Conservation (phyloP, 2,113 vertebrate species). For the Campylomormyrus tamandua region DNA sequence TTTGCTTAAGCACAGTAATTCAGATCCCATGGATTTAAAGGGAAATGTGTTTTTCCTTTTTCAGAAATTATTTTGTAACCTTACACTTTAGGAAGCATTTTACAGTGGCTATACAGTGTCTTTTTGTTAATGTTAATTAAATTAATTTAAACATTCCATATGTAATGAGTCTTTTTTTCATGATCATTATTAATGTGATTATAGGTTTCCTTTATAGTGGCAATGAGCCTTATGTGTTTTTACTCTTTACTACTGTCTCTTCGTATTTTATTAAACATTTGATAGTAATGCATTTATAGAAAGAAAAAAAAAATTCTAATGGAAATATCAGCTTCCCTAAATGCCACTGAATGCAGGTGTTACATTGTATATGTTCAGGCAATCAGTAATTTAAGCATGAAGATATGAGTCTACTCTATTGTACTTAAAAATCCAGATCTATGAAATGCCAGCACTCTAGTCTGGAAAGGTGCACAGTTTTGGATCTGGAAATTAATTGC, state of each 20-base stretch:
- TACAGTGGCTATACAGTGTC: background rate
- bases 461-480: background rate
- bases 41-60: background rate
- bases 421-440: background rate
- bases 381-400: background rate
- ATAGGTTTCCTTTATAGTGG: background rate
- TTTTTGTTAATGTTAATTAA: slow-evolving; percentile 64
- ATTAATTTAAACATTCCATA: slow-evolving; percentile 62
- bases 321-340: background rate
- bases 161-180: background rate
- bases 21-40: background rate
- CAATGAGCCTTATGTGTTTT: background rate
- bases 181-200: background rate
- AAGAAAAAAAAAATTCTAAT: background rate
- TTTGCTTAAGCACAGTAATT: background rate
- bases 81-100: background rate
- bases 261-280: background rate
- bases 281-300: background rate
- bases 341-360: background rate
- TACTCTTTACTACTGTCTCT: background rate
- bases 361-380: background rate
- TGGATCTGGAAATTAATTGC: background rate
- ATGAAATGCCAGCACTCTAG: background rate
- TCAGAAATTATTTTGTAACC: background rate
- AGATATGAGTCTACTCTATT: background rate